phyloP scores from a whole-genome alignment of 2,888 invertebrate species.

The Masnerella sp. region DNA sequence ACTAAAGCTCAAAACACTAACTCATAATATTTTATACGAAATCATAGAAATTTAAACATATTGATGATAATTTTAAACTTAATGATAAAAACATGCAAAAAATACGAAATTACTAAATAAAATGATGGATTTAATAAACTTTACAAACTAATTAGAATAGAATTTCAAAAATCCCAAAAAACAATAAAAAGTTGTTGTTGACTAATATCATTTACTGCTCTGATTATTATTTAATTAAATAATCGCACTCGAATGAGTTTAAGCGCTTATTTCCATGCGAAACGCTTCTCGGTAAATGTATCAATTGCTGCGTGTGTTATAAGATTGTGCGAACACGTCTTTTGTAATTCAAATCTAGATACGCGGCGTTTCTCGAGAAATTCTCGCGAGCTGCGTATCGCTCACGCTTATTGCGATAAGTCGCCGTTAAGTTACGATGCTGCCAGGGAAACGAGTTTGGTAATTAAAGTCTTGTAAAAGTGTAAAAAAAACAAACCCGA shows the following conservation, averaged over 20 bases:
- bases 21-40: no score
- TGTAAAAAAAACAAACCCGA: neutral
- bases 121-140: no score
- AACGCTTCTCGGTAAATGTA: constrained; percentile 35
- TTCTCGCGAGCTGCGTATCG: constrained; percentile 35
- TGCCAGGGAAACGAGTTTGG: constrained; percentile 17
- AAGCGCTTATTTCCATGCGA: constrained; percentile 28
- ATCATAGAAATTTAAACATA: no score
- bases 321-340: constrained; percentile 32
- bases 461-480: constrained; percentile 17
- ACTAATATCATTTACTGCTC: neutral
- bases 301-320: constrained; percentile 36
- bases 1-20: no score
- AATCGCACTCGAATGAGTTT: constrained; percentile 1
- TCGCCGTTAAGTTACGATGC: constrained; percentile 14
- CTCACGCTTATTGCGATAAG: constrained; percentile 24
- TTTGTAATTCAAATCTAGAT: constrained; percentile 45
- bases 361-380: constrained; percentile 38
- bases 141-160: no score
- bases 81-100: no score
- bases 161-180: no score
- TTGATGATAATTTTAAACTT: no score
- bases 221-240: neutral
- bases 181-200: no score
- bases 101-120: no score